Evolutionary conservation across 2,113 vertebrate genomes (phyloP).

Genomic region (Dicerorhinus sumatrensis): DNA sequence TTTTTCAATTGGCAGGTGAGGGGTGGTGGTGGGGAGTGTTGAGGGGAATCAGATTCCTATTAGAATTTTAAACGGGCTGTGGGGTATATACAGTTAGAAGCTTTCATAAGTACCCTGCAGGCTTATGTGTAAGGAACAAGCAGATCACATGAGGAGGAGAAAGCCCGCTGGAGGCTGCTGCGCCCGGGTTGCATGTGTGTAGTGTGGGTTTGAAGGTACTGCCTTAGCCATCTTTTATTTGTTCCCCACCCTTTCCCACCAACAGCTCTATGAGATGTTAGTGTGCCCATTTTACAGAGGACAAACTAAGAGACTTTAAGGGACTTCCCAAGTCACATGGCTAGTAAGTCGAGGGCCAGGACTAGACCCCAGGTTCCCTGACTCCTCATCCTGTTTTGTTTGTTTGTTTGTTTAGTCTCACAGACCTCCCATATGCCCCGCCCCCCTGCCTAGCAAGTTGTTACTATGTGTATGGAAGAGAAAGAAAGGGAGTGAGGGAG

Average conservation of each 20-base stretch:
- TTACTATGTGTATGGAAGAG: background rate
- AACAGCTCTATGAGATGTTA: background rate
- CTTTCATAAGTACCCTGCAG: background rate
- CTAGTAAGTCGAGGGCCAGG: background rate
- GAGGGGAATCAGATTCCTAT: background rate
- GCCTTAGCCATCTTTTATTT: background rate
- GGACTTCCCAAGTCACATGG: background rate
- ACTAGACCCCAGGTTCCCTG: background rate
- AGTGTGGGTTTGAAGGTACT: background rate
- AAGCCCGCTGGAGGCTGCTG: background rate
- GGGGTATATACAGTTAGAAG: background rate
- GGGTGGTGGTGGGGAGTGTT: background rate
- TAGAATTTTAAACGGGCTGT: background rate
- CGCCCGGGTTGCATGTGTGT: background rate
- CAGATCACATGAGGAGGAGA: background rate
- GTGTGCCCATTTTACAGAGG: background rate
- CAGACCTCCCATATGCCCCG: fast-evolving
- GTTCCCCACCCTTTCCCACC: background rate
- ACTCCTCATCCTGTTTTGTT: background rate
- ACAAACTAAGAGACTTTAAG: background rate
- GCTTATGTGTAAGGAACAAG: background rate
- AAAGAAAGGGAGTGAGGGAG: background rate
- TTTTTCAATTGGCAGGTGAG: background rate
- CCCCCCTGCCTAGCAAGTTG: too few relatives aligned
- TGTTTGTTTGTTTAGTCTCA: background rate